Base-by-base conservation (phyloP, 2,797 vertebrate genomes). In the Cirrhinus mrigala region DNA sequence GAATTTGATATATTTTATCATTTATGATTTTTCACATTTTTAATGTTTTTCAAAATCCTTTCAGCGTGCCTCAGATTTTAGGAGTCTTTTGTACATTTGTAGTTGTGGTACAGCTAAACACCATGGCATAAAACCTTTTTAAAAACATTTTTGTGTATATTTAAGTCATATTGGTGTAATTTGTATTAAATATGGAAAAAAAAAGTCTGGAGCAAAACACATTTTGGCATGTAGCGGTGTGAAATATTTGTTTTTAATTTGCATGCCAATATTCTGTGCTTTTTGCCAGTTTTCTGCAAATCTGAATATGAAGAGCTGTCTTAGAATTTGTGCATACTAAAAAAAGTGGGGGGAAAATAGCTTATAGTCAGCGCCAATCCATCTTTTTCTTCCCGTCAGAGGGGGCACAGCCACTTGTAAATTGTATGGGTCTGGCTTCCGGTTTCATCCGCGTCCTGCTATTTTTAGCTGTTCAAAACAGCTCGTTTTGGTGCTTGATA, bases 1-100 rank as follows among this genome's bases (percentile, higher is more conserved):
- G 0, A 7, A 14, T 33, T 22, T 37, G 0, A 37, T n/a, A 27
- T 6, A 14, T n/a, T n/a, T n/a, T n/a, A n/a, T n/a, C n/a, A n/a
- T n/a, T n/a, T n/a, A n/a, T n/a, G n/a, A n/a, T n/a, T n/a, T n/a
- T n/a, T n/a, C n/a, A n/a, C n/a, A n/a, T n/a, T n/a, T n/a, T 33
- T 14, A 56, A 33, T 4, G 10, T 22, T 33, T 22, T 75, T 58
- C 3, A 1, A n/a, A 77, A 56, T 58, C 20, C 6, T 58, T 56
- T 76, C 29, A 56, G 6, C 14, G 18, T 22, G 20, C 33, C 11
- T 76, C 6, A 58, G 20, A 56, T 10, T 37, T 76, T 75, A 14
- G 15, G 24, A 10, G n/a, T 56, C 15, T 16, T 16, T 46, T 75
- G 18, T 22, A 56, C 16, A 33, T 76, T 75, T 50, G 4, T 11